Percentiles rank a stretch among this genome's conserved stretches.
These are phyloP conservation scores for Berghia stephanieae DNA, from an alignment of 1,140 invertebrate species.

Conservation along the genomic window DNA sequence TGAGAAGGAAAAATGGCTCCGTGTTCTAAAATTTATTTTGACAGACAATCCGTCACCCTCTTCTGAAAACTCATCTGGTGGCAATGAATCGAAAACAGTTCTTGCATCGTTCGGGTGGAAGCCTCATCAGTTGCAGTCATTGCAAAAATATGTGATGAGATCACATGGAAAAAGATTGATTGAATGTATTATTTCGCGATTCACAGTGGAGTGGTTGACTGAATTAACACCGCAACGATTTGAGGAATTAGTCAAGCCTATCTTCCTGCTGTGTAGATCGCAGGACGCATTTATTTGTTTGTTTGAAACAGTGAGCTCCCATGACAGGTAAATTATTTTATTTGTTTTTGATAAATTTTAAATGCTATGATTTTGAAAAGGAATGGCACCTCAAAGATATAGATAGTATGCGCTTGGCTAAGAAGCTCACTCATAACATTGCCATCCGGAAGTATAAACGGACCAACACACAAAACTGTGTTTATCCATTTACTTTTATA, in stretches of 20 bases:
- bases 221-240: neutral
- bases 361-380: too few species aligned
- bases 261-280: slow-evolving; percentile 1
- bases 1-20: slow-evolving; percentile 13
- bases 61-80: too few species aligned
- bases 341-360: too few species aligned
- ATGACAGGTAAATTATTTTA: too few species aligned
- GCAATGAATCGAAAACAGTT: neutral
- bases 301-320: slow-evolving; percentile 9
- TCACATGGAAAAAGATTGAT: neutral
- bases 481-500: too few species aligned
- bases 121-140: neutral
- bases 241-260: neutral
- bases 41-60: neutral
- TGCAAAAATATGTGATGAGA: neutral
- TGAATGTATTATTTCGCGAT: neutral
- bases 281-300: neutral
- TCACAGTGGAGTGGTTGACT: slow-evolving; percentile 17
- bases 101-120: neutral
- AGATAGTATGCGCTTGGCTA: too few species aligned
- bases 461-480: too few species aligned
- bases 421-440: too few species aligned
- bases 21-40: neutral
- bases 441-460: too few species aligned
- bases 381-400: too few species aligned